These are phyloP conservation scores for Notocelia uddmanniana DNA, from an alignment of 2,888 invertebrate species.

Conservation along the genomic window DNA sequence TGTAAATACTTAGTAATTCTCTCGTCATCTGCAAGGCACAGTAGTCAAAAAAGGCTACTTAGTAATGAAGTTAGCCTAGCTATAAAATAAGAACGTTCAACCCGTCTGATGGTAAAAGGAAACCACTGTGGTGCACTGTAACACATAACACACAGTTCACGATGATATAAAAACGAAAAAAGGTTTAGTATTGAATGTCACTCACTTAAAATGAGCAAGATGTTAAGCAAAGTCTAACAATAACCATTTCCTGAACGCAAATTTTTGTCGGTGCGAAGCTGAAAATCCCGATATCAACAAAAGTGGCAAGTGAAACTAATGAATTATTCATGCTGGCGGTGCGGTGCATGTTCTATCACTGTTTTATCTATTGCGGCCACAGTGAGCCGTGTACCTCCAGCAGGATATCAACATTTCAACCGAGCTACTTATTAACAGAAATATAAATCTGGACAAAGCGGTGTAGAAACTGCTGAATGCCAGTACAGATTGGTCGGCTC, in stretches of 20 bases:
- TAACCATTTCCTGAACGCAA: conserved; percentile 80
- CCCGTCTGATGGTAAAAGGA: not conserved
- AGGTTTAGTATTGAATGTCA: conserved; percentile 35
- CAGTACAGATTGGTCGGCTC: not conserved
- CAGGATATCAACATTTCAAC: conserved; percentile 14
- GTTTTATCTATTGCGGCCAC: conserved; percentile 84
- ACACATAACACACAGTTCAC: not conserved
- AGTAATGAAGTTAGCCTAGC: not conserved
- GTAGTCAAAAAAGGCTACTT: not conserved
- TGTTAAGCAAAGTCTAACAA: conserved; percentile 71
- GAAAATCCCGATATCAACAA: conserved; percentile 86
- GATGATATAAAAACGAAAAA: not conserved
- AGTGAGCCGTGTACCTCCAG: conserved; percentile 36
- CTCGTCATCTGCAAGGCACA: not conserved
- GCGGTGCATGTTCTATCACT: conserved; percentile 87
- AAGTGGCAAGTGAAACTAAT: conserved; percentile 86
- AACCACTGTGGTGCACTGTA: not conserved
- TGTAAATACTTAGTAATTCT: not conserved
- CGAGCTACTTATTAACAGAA: not conserved
- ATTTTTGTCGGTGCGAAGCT: conserved; percentile 83
- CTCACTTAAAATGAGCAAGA: conserved; percentile 67
- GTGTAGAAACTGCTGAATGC: no score
- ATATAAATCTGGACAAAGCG: not conserved
- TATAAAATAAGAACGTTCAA: not conserved
- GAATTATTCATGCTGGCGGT: conserved; percentile 85